A percentile compares a stretch with the other conserved stretches of the same genome.
phyloP scores from a whole-genome alignment of 30 jellyfish, hydroid and myxozoan species.

The Chrysaora quinquecirrha region DNA sequence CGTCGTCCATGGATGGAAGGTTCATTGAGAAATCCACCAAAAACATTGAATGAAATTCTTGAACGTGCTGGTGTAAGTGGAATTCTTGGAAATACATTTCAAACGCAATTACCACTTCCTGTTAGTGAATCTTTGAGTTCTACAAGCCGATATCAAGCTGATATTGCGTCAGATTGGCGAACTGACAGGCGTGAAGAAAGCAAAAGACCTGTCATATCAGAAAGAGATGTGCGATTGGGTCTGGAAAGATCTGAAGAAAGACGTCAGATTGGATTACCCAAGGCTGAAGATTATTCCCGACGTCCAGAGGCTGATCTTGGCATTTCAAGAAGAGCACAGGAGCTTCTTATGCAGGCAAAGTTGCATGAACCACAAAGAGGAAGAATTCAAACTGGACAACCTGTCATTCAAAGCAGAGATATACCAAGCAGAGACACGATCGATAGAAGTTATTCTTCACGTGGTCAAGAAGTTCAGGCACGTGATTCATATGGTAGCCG shows the following conservation, averaged over 20 bases:
- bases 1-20: conserved; percentile 55
- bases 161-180: conserved; percentile 61
- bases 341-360: conserved; percentile 57
- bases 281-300: conserved; percentile 21
- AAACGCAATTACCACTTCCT: conserved; percentile 44
- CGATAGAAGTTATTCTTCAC: conserved; percentile 34
- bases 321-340: conserved; percentile 66
- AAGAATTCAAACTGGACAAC: conserved; percentile 43
- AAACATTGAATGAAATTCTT: conserved; percentile 87
- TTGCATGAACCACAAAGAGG: conserved; percentile 38
- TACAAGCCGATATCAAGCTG: conserved; percentile 44
- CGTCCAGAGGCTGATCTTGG: conserved; percentile 46
- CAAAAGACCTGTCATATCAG: conserved; percentile 20
- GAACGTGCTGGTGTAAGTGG: conserved; percentile 99
- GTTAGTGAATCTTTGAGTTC: conserved; percentile 49
- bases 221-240: conserved; percentile 43
- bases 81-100: conserved; percentile 83
- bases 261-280: conserved; percentile 10
- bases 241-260: conserved; percentile 9
- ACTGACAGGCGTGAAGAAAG: conserved; percentile 44
- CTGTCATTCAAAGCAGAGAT: conserved; percentile 17
- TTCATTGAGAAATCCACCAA: conserved; percentile 79
- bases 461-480: conserved; percentile 19
- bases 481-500: conserved; percentile 38
- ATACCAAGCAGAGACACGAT: conserved; percentile 32